Conservation (phyloP, 1,140 invertebrate species). For the Brachionus asplanchnoidis region DNA sequence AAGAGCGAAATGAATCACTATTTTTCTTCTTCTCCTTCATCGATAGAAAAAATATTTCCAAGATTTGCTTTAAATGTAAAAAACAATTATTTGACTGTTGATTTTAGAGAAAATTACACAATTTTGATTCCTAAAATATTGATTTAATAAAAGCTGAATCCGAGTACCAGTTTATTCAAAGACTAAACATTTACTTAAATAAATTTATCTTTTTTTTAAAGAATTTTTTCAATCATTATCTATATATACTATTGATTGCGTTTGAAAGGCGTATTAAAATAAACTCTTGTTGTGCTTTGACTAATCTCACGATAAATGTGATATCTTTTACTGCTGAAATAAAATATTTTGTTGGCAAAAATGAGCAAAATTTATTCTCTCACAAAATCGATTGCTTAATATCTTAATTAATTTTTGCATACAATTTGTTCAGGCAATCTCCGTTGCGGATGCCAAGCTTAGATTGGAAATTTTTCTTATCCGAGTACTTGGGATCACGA, state of each 20-base stretch:
- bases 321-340: not conserved
- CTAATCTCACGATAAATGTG: not conserved
- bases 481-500: not conserved
- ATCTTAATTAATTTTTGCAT: not conserved
- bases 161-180: not conserved
- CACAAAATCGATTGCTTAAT: not conserved
- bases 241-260: not conserved
- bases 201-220: not conserved
- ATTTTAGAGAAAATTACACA: not conserved
- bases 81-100: slow-evolving; percentile 16
- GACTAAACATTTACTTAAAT: not conserved
- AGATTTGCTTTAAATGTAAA: not conserved
- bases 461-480: not conserved
- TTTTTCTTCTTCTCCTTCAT: not conserved
- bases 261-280: not conserved
- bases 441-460: not conserved
- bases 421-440: not conserved
- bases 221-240: not conserved
- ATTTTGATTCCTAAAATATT: slow-evolving; percentile 9
- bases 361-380: not conserved
- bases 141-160: slow-evolving; percentile 2
- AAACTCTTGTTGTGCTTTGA: not conserved
- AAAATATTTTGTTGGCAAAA: not conserved
- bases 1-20: slow-evolving; percentile 14
- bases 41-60: not conserved